Conservation (phyloP, 2,113 vertebrate species). For the Naja naja region DNA sequence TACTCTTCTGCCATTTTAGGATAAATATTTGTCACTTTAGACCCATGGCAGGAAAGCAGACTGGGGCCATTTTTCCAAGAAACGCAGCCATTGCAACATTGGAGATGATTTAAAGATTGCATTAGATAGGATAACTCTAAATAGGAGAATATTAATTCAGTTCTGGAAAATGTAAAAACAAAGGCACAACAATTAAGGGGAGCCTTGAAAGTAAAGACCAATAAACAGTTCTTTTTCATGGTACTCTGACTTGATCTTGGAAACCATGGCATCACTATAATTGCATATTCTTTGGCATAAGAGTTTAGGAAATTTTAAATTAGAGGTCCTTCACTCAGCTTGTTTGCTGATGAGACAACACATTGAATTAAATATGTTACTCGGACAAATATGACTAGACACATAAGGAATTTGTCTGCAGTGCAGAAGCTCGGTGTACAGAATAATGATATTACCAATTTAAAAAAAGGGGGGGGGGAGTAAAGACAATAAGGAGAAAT, state of each 20-base stretch:
- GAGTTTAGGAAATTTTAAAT: not conserved
- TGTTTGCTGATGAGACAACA: not conserved
- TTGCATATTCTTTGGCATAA: not conserved
- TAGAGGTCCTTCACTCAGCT: not conserved
- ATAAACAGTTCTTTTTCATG: not conserved
- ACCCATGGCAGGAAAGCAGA: not conserved
- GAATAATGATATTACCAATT: not conserved
- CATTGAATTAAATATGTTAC: not conserved
- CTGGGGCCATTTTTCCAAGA: not conserved
- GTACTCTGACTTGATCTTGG: not conserved
- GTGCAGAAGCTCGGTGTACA: not conserved
- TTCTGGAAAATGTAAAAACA: not conserved
- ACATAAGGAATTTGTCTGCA: not conserved
- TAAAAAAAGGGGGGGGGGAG: not conserved
- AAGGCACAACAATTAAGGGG: not conserved
- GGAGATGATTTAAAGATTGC: not conserved
- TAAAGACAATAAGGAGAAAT: not conserved
- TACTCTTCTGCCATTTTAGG: not conserved
- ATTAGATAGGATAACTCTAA: not conserved
- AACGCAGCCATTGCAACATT: not conserved
- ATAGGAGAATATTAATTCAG: not conserved
- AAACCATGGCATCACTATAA: not conserved
- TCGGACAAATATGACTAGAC: not conserved
- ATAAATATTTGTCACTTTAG: not conserved
- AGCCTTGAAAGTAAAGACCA: not conserved